Percentiles rank a stretch among this genome's conserved stretches.
These are phyloP conservation scores for Drosophila prolongata DNA, from an alignment of 2,888 invertebrate genomes.

Conservation along the genomic window DNA sequence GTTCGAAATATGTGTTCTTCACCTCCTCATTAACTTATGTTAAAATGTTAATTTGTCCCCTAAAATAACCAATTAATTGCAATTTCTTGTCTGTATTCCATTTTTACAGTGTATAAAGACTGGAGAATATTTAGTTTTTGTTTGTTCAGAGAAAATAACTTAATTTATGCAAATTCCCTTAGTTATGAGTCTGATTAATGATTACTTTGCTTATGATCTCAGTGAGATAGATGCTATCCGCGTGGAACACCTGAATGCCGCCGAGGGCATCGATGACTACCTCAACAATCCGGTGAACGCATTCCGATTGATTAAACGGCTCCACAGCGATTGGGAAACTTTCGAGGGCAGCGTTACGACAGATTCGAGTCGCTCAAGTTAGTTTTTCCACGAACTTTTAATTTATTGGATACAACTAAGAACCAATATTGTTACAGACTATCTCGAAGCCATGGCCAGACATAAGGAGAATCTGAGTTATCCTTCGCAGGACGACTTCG, in stretches of 20 bases:
- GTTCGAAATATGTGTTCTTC: neutral
- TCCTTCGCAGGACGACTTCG: constrained; percentile 95
- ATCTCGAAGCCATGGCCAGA: constrained; percentile 90
- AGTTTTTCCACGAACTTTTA: neutral
- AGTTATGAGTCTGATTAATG: constrained; percentile 38
- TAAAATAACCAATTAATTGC: constrained; percentile 3
- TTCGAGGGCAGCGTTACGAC: constrained; percentile 90
- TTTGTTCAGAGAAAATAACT: constrained; percentile 16
- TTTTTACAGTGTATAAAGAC: constrained; percentile 6
- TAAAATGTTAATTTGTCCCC: constrained; percentile 2
- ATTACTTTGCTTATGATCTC: constrained; percentile 18
- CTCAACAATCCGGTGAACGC: constrained; percentile 97
- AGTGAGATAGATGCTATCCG: constrained; percentile 88
- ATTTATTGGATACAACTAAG: neutral
- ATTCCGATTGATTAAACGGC: constrained; percentile 95
- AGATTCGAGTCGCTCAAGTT: constrained; percentile 86
- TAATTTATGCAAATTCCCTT: constrained; percentile 37
- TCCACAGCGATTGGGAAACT: constrained; percentile 95
- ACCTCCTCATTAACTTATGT: neutral
- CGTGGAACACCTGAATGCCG: constrained; percentile 90
- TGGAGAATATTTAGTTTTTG: constrained; percentile 1
- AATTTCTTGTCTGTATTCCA: neutral
- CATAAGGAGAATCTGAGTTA: constrained; percentile 91
- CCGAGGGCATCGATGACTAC: constrained; percentile 90
- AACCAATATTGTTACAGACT: constrained; percentile 85